Conservation (phyloP, 2,888 invertebrate species). For the Zaprionus bogoriensis region DNA sequence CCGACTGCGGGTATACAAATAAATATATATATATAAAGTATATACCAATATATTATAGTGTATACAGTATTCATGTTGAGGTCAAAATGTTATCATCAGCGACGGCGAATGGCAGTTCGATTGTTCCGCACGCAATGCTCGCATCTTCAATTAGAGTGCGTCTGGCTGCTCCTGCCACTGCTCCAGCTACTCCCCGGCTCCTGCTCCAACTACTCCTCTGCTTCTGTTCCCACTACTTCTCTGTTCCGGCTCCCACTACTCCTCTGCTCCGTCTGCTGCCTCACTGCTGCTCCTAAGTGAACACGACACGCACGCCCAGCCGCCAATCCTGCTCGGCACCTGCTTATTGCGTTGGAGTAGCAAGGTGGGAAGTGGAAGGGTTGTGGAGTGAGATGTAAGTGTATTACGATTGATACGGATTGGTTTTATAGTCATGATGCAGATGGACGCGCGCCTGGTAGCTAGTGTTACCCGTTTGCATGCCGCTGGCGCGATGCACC, state of each 20-base stretch:
- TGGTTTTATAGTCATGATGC: constrained; percentile 79
- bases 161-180: neutral
- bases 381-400: neutral
- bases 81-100: constrained; percentile 51
- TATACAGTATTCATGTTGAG: constrained; percentile 12
- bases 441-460: constrained; percentile 80
- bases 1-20: neutral
- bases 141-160: constrained; percentile 14
- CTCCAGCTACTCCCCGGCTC: neutral
- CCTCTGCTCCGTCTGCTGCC: no score
- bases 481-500: constrained; percentile 72
- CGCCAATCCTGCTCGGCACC: constrained; percentile 76
- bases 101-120: neutral
- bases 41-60: no score
- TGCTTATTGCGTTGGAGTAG: no score
- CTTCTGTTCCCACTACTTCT: neutral
- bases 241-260: neutral
- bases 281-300: constrained; percentile 57
- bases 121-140: constrained; percentile 41
- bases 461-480: constrained; percentile 80
- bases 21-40: neutral
- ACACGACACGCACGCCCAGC: constrained; percentile 69
- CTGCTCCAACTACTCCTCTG: no score
- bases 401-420: constrained; percentile 57
- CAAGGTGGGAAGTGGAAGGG: no score